Percentiles rank a stretch among this genome's conserved stretches.
These are phyloP conservation scores for Cheilosia urbana DNA, from an alignment of 2,888 invertebrate genomes.

Conservation along the genomic window DNA sequence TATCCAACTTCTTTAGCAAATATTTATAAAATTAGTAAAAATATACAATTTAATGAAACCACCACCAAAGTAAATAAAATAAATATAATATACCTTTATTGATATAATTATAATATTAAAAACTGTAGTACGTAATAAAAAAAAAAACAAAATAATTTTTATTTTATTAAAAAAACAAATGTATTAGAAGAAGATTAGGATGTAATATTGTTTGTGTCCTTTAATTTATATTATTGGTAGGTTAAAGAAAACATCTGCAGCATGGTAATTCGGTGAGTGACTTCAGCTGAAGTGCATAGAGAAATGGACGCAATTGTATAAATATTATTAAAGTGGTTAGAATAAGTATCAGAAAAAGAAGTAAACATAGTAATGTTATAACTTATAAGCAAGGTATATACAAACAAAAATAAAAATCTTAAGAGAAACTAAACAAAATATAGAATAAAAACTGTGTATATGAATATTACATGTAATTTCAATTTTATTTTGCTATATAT, in stretches of 20 bases:
- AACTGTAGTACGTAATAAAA: slow-evolving; percentile 23
- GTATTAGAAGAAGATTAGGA: neutral
- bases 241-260: slow-evolving; percentile 47
- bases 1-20: slow-evolving; percentile 4
- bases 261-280: slow-evolving; percentile 30
- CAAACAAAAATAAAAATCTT: slow-evolving; percentile 15
- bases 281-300: slow-evolving; percentile 15
- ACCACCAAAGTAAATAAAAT: slow-evolving; percentile 59
- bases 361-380: slow-evolving; percentile 23
- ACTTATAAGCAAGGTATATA: slow-evolving; percentile 42
- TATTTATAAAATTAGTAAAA: slow-evolving; percentile 36
- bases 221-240: slow-evolving; percentile 17
- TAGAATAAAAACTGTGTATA: slow-evolving; percentile 63
- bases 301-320: slow-evolving; percentile 45
- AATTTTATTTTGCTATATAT: slow-evolving; percentile 73
- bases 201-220: slow-evolving; percentile 2
- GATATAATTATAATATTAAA: slow-evolving; percentile 31
- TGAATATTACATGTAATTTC: slow-evolving; percentile 72
- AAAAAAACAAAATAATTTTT: slow-evolving; percentile 21
- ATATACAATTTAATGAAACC: slow-evolving; percentile 63
- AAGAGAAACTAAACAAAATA: slow-evolving; percentile 26
- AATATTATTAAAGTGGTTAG: slow-evolving; percentile 45
- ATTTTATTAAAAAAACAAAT: slow-evolving; percentile 29
- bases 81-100: slow-evolving; percentile 7
- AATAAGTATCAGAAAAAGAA: slow-evolving; percentile 42